Evolutionary conservation across 2,888 invertebrate species (phyloP).

Genomic region (Epistrophe grossulariae): DNA sequence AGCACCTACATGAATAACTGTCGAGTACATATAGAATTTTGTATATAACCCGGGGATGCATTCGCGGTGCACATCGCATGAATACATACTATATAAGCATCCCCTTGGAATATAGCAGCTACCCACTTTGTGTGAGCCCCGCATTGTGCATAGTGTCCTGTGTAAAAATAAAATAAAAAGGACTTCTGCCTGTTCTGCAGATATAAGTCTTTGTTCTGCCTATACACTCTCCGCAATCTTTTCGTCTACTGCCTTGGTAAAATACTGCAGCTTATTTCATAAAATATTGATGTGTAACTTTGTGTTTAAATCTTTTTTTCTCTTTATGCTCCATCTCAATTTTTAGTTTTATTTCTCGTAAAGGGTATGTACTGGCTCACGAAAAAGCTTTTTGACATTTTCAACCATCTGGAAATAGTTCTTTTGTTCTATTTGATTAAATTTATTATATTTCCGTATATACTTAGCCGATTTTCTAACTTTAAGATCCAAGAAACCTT

Average conservation of each 20-base stretch:
- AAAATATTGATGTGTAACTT: constrained; percentile 74
- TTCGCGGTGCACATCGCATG: constrained; percentile 48
- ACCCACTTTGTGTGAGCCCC: constrained; percentile 24
- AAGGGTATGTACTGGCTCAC: constrained; percentile 8
- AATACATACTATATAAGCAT: constrained; percentile 31
- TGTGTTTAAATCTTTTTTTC: constrained; percentile 50
- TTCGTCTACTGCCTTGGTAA: constrained; percentile 30
- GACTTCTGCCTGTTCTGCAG: constrained; percentile 51
- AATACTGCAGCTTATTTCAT: constrained; percentile 71
- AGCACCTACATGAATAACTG: constrained; percentile 34
- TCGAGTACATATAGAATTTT: constrained; percentile 40
- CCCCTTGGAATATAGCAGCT: constrained; percentile 27
- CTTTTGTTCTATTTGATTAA: too few relatives aligned
- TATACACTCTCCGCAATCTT: constrained; percentile 34
- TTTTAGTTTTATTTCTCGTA: neutral
- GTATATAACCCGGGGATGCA: constrained; percentile 27
- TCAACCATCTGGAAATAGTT: neutral
- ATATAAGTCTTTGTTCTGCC: constrained; percentile 51
- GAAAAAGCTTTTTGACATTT: neutral
- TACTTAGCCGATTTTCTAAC: too few relatives aligned
- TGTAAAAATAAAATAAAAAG: constrained; percentile 10
- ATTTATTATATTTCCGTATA: too few relatives aligned
- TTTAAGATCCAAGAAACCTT: too few relatives aligned
- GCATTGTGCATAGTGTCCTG: constrained; percentile 54
- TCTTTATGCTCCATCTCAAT: constrained; percentile 28